Base-by-base conservation (phyloP, 2,113 vertebrate genomes). In the Acanthochromis polyacanthus region DNA sequence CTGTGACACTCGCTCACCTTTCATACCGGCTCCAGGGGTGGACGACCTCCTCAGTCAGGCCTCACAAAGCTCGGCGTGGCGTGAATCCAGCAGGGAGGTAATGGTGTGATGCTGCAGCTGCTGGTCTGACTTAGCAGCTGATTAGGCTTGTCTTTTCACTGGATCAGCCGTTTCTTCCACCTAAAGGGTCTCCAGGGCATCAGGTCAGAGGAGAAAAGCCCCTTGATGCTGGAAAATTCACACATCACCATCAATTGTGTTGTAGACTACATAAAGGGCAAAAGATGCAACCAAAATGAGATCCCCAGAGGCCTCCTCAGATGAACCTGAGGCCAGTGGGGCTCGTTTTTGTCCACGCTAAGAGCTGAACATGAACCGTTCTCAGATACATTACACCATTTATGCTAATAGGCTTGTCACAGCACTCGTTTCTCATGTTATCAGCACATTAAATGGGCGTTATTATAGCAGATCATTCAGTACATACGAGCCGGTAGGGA, bases 161-260 rank as follows among this genome's bases (percentile, higher is more conserved):
- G 46, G 62, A 50, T 45, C n/a, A 67, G 23, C 75, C 10, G 6
- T 71, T 72, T 58, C 58, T 55, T 67, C 61, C 9, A 9, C 32
- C 32, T 36, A 36, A 10, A 36, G 32, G 63, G 12, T 25, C 61
- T 46, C 30, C 4, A 36, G 60, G 53, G 59, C 45, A 60, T 53
- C 6, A 25, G 59, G 59, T 62, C n/a, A 12, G 23, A 1, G 23
- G 63, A 64, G 62, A 3, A 17, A 65, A 14, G 25, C 16, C 10
- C 53, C 63, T 36, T 14, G 5, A 15, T 61, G 57, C 43, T 25
- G 5, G 58, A 28, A 57, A 8, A 50, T 10, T 16, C 10, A 40
- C 28, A 22, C 25, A 38, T 71, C 20, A 20, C 36, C 32, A 36
- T 8, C 32, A 9, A 1, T 36, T 9, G 32, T 36, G 32, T 9